Evolutionary conservation across 1,140 invertebrate species (phyloP).

Genomic region (Lepidotrigona ventralis): DNA sequence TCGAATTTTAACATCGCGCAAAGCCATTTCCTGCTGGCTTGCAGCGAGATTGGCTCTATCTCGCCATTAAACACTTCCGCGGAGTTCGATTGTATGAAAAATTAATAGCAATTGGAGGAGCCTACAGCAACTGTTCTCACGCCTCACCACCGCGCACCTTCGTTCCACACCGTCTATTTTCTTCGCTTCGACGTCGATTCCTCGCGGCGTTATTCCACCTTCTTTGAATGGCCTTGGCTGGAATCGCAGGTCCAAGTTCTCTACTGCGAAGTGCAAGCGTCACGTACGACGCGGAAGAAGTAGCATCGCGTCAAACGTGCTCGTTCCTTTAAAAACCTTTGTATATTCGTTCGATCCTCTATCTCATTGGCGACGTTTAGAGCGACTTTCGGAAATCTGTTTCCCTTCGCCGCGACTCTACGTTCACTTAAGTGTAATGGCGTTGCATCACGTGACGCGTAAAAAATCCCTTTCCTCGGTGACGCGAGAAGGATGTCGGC

Average conservation of each 20-base stretch:
- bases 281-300: not conserved
- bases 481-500: not conserved
- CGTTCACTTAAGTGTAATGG: not conserved
- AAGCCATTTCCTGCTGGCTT: not conserved
- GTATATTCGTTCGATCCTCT: not conserved
- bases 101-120: not conserved
- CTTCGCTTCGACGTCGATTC: not conserved
- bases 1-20: not conserved
- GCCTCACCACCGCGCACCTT: not conserved
- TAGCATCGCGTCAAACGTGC: not conserved
- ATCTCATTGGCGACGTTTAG: not conserved
- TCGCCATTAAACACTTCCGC: not conserved
- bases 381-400: not conserved
- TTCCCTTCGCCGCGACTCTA: not conserved
- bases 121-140: not conserved
- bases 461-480: not conserved
- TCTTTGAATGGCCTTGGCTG: not conserved
- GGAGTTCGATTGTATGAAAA: not conserved
- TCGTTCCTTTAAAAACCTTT: not conserved
- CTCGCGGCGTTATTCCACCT: not conserved
- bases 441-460: not conserved
- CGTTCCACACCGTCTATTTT: not conserved
- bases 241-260: not conserved
- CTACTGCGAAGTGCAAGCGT: not conserved
- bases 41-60: not conserved